Evolutionary conservation across 2,113 vertebrate species (phyloP), one percentile per base, ranked within the genome.

Genomic region (Potamarius usumacintae): DNA sequence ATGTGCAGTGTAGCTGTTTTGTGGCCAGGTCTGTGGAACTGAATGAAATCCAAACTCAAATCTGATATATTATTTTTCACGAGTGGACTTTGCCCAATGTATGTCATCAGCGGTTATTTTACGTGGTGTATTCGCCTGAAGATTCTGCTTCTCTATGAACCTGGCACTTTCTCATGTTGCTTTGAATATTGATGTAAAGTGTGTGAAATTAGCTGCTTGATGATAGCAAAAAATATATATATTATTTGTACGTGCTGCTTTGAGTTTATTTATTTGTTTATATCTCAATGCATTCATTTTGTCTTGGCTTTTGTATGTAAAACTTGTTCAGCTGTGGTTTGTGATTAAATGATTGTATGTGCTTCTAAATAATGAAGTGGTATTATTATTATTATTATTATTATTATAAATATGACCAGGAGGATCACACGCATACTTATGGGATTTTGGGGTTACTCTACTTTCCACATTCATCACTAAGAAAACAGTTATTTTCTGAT

Each of bases 311-410:
- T 93, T 94, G 87, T 94, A 94, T 94, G 93, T 95, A 92, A 93
- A 91, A 90, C 85, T 90, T 94, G 93, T 92, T 93, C 92, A 92
- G 92, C 94, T 92, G 92, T 93, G 90, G 85, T 92, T 90, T 91
- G 88, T 94, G 94, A 94, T 93, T 93, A 91, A 93, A 95, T 94
- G 93, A 94, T 95, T 2, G 90, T 92, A 94, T 95, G 94, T 96
- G 93, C 90, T 91, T 94, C 90, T 93, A 91, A 93, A 91, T 22
- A 89, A 90, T 90, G 93, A 94, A 94, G 93, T 93, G 93, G 92
- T 94, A 92, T 94, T 62, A 74, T 89, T 91, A 87, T 92, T 93
- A 17, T 0, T 27, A 34, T 4, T 18, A 42, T 42, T 42, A 42
- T 42, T 42, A 42, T 42, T 42, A 42, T 42, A 48, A 17, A 20